Percentiles rank a stretch among this genome's conserved stretches.
Evolutionary conservation across 2,113 vertebrate genomes (phyloP).

Genomic region (Platysteira castanea): DNA sequence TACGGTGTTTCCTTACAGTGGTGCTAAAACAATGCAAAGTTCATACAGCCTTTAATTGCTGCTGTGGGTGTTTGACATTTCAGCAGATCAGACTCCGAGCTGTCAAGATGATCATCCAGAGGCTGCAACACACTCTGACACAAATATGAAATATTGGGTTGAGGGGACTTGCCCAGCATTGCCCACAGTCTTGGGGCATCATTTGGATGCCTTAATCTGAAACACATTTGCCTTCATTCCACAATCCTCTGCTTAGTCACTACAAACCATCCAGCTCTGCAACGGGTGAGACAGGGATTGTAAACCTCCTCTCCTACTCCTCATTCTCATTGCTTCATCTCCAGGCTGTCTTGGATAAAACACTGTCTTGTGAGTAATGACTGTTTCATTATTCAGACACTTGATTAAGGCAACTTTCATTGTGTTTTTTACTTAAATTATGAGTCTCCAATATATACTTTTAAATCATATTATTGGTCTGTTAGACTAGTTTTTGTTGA

Average conservation of each 20-base stretch:
- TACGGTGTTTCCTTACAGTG: rapidly evolving
- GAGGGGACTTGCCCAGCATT: not conserved
- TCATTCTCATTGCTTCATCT: not conserved
- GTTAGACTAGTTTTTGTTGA: not conserved
- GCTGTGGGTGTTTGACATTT: not conserved
- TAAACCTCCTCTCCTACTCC: not conserved
- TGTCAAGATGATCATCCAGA: not conserved
- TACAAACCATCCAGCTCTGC: not conserved
- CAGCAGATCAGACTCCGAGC: not conserved
- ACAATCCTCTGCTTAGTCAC: not conserved
- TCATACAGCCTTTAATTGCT: not conserved
- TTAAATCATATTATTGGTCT: not conserved
- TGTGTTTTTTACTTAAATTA: not conserved
- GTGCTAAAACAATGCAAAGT: not conserved
- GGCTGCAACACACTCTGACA: not conserved
- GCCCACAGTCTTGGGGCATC: not conserved
- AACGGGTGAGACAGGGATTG: rapidly evolving
- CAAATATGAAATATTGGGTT: not conserved
- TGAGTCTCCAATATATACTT: not conserved
- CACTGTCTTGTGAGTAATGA: not conserved
- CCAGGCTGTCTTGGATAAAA: not conserved
- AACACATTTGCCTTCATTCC: not conserved
- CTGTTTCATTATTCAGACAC: rapidly evolving
- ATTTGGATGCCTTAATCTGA: not conserved
- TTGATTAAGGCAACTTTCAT: not conserved